These are phyloP conservation scores for Itoplectis maculator DNA, from an alignment of 2,888 invertebrate species.

Conservation along the genomic window DNA sequence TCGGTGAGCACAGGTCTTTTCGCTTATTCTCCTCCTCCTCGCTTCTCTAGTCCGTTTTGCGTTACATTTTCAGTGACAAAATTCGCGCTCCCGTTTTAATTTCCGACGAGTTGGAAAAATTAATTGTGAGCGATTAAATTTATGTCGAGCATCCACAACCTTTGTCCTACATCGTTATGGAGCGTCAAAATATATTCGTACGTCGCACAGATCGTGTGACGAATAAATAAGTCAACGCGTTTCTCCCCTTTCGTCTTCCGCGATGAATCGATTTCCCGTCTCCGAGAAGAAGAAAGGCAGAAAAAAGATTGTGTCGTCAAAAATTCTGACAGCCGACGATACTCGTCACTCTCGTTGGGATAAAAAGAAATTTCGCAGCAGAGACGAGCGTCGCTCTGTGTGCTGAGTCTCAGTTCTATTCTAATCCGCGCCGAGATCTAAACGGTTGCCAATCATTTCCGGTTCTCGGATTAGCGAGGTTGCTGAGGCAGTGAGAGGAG, in stretches of 20 bases:
- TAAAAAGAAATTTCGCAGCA: conserved; percentile 53
- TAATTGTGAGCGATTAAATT: too few species aligned
- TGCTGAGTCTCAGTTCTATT: conserved; percentile 77
- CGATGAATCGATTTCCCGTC: conserved; percentile 71
- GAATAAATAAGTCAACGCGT: neutral
- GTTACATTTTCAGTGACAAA: conserved; percentile 43
- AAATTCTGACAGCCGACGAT: conserved; percentile 76
- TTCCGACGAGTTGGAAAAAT: too few species aligned
- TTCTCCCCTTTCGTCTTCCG: conserved; percentile 4
- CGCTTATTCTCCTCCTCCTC: too few species aligned
- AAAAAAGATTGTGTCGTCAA: conserved; percentile 80
- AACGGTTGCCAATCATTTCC: conserved; percentile 85
- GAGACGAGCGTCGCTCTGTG: conserved; percentile 62
- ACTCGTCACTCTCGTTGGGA: conserved; percentile 14
- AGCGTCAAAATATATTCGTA: neutral
- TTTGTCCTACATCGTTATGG: neutral
- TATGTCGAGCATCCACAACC: neutral
- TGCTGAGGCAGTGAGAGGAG: conserved; percentile 39
- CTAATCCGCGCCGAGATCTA: conserved; percentile 81
- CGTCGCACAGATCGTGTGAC: neutral
- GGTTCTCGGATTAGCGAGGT: conserved; percentile 83
- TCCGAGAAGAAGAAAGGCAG: conserved; percentile 38
- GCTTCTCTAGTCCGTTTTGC: neutral
- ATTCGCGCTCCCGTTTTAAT: conserved; percentile 45
- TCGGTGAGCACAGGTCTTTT: conserved; percentile 24